Conservation (phyloP, 2,797 vertebrate genomes). For the Catharus ustulatus region DNA sequence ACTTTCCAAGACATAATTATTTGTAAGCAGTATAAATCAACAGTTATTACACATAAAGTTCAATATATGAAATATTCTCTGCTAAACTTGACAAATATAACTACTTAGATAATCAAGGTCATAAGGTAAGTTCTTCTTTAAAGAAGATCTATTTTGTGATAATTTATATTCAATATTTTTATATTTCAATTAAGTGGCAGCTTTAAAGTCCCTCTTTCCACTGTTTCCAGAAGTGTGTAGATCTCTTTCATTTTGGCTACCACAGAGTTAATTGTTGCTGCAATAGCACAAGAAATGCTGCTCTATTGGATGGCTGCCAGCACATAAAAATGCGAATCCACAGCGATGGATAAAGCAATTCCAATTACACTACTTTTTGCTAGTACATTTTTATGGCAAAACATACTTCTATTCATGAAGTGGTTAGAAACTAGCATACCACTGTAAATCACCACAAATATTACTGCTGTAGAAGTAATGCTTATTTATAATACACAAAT, state of each 20-base stretch:
- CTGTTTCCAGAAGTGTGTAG: slow-evolving; percentile 12
- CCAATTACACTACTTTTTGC: background rate
- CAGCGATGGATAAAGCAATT: slow-evolving; percentile 41
- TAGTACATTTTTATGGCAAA: slow-evolving; percentile 15
- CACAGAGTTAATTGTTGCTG: slow-evolving; percentile 65
- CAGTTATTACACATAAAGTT: background rate
- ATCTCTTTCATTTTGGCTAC: slow-evolving; percentile 45
- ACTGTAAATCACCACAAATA: background rate
- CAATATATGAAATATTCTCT: background rate
- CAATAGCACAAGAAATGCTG: slow-evolving; percentile 43
- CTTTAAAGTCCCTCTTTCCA: background rate
- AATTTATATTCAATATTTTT: background rate
- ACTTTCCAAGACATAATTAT: background rate
- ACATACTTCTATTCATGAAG: slow-evolving; percentile 3
- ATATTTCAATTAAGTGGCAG: background rate
- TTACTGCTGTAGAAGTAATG: background rate
- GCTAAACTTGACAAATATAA: background rate
- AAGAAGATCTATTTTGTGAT: background rate
- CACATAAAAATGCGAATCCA: slow-evolving; percentile 45
- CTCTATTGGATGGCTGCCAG: slow-evolving; percentile 28
- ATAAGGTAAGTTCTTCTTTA: background rate
- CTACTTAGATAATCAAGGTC: background rate
- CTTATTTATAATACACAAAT: slow-evolving; percentile 6
- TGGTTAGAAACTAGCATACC: background rate
- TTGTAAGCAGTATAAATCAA: background rate